phyloP scores from a whole-genome alignment of 2,113 vertebrate genomes.

The Hassar affinis region DNA sequence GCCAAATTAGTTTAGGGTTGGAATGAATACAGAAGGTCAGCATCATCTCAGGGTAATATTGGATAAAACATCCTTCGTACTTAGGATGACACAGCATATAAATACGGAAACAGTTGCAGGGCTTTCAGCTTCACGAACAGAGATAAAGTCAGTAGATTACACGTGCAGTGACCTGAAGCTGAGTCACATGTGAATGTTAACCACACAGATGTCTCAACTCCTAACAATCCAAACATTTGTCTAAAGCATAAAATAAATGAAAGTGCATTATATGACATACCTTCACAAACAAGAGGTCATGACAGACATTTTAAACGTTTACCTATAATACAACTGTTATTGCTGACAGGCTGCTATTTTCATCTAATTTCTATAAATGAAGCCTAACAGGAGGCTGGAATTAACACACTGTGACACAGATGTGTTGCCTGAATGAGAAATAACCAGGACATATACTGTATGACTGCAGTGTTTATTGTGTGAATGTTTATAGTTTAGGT shows the following conservation, averaged over 20 bases:
- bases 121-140: not conserved
- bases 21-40: not conserved
- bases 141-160: not conserved
- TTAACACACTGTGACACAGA: not conserved
- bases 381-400: no score
- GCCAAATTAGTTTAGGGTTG: conserved; percentile 12
- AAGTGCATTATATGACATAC: not conserved
- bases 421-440: not conserved
- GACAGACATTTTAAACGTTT: conserved; percentile 15
- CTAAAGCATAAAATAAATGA: not conserved
- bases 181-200: not conserved
- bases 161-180: conserved; percentile 22
- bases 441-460: not conserved
- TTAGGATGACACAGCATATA: conserved; percentile 20
- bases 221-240: not conserved
- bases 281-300: not conserved
- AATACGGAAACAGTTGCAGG: not conserved
- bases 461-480: not conserved
- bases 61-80: not conserved
- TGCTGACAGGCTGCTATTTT: not conserved
- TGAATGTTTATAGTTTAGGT: not conserved
- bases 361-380: not conserved
- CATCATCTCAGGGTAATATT: conserved; percentile 9
- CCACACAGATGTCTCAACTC: not conserved
- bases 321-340: not conserved